Evolutionary conservation across 1,140 invertebrate genomes (phyloP).

Genomic region (Bombus huntii): DNA sequence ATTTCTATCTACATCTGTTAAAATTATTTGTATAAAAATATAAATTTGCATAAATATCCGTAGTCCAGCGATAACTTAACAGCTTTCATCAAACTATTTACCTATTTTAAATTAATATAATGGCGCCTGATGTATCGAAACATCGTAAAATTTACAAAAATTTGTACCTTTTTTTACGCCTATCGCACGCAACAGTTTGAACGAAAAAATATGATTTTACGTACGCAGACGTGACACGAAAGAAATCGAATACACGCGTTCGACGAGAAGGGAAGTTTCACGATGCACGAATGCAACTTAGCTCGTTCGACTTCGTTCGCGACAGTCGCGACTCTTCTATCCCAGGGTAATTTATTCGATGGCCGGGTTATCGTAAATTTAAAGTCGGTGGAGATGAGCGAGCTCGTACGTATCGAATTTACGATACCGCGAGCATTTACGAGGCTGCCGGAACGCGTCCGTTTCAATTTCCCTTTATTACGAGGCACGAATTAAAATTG

Average conservation of each 20-base stretch:
- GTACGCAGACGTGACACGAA: background rate
- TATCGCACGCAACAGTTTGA: background rate
- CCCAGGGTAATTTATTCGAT: conserved; percentile 7
- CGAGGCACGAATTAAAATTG: conserved; percentile 26
- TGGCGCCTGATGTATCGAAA: background rate
- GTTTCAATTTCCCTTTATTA: conserved; percentile 39
- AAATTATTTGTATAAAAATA: too few species aligned
- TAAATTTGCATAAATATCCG: too few species aligned
- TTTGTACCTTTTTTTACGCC: background rate
- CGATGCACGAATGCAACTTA: background rate
- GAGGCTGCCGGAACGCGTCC: background rate
- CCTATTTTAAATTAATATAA: background rate
- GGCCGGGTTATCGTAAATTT: conserved; percentile 20
- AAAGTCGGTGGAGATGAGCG: conserved; percentile 30
- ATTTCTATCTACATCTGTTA: too few species aligned
- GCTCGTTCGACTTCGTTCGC: background rate
- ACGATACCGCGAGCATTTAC: conserved; percentile 7
- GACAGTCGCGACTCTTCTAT: background rate
- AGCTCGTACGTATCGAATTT: conserved; percentile 14
- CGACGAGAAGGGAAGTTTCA: background rate
- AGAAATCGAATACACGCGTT: background rate
- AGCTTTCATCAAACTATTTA: background rate
- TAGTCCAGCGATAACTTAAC: too few species aligned
- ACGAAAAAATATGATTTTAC: background rate
- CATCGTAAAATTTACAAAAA: background rate